Base-by-base conservation (phyloP, 2,797 vertebrate species). In the Manis pentadactyla region DNA sequence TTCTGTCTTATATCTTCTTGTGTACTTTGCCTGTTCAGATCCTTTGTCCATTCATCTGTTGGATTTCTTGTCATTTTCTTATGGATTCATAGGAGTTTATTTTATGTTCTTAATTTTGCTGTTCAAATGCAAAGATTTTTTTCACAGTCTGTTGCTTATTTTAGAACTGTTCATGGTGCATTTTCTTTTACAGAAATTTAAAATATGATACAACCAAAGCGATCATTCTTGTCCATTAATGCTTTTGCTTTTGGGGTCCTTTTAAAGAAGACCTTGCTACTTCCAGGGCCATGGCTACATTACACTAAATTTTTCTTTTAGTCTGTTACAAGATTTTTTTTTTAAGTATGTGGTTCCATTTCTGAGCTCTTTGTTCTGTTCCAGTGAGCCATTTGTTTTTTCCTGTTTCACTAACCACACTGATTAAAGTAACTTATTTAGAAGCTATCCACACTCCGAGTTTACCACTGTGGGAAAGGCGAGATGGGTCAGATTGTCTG, bases 271-370 rank as follows among this genome's bases (percentile, higher is more conserved):
- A 27, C 29, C 42, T 59, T 64, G 27, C 27, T 71, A 59, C 27
- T 11, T 59, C 59, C 15, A 15, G 86, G 34, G 53, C 82, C 29
- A 29, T 39, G 75, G 46, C 49, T 29, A 37, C 3, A 15, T 14
- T 37, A 12, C 53, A 87, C 46, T 93, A 87, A 34, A 27, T 94
- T 96, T 94, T 95, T 46, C 49, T 87, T 49, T 91, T 19, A 27
- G 27, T 73, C 82, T 68, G 49, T 69, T 31, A 77, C 9, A 42
- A 23, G 46, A 27, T 69, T 83, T 61, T 64, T 93, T 71, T 39
- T 61, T 37, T 4, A 46, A 79, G 29, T 18, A 27, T 42, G 14
- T 55, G 53, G 31, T 92, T 94, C 69, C 90, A 86, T 39, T 77
- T 95, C 78, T 85, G 55, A 90, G 73, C 37, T 42, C 68, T 90